Base-by-base conservation (phyloP, 2,113 vertebrate genomes). In the Elephantulus edwardii region DNA sequence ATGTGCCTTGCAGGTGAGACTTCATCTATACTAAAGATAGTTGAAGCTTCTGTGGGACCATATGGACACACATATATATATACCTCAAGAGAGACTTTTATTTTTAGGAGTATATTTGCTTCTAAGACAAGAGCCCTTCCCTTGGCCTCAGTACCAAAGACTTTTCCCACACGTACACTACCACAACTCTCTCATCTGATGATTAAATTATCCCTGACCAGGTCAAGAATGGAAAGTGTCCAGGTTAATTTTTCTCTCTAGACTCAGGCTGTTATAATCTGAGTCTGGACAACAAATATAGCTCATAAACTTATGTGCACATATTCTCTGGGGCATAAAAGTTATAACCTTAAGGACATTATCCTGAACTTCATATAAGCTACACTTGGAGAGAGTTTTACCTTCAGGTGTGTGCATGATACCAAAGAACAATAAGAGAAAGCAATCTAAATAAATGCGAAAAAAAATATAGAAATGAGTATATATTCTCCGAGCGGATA, bases 101-200 rank as follows among this genome's bases (percentile, higher is more conserved):
- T 30, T 19, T 48, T 86, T 33, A 64, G 19, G 19, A 1, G 22
- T 68, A 4, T 9, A 38, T 38, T 68, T 68, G 74, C 8, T 14
- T n/a, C 17, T 64, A 44, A 2, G 35, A 11, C 50, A 19, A 22
- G 38, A 46, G 64, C 16, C 1, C n/a, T n/a, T n/a, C n/a, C 30
- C 33, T 62, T 48, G 22, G 13, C 77, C 22, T 72, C 66, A 58
- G 42, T 35, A 60, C 9, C 62, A 40, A 75, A 12, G 16, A 8
- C 7, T 62, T 6, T 6, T 26, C 10, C 35, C 50, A 40, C 6
- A 16, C 33, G 3, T 3, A 5, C 0, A 28, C 22, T 35, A 16
- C 58, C 8, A 14, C 16, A 60, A 5, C 5, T n/a, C 56, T 5
- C 2, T 78, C 44, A 6, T n/a, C 26, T 46, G 50, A 42, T 28